Evolutionary conservation across 2,888 invertebrate genomes (phyloP), one percentile per base, ranked within the genome.

Genomic region (Drosophila colorata): DNA sequence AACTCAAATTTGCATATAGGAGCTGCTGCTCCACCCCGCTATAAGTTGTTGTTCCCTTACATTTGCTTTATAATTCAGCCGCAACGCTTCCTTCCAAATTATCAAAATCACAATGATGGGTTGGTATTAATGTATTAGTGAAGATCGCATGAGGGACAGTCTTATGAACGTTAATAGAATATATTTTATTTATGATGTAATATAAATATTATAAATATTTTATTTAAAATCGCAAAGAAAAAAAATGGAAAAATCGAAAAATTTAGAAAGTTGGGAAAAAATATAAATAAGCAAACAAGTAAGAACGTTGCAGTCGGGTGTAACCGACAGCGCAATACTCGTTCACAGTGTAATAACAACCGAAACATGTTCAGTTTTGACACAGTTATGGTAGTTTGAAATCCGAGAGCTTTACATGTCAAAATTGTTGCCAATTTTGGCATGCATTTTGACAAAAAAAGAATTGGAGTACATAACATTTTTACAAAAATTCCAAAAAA

Each of bases 181-280:
- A 53, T 61, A 55, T 48, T 73, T 73, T 73, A 73, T 73, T 74
- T 13, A 48, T 47, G 51, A 52, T 56, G 16, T 44, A 37, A 28
- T 13, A 38, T 5, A 16, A 13, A 25, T 11, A 11, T 9, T 9
- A 28, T 28, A 11, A 2, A 31, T 13, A 33, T 33, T 3, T 33
- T 13, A 13, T 13, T 33, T 13, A 13, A 4, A 28, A 9, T 31
- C 31, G 4, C 11, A n/a, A 11, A 23, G 2, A 9, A 11, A 13
- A 31, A 23, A 2, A 8, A 28, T 2, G 16, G 11, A 16, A 13
- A 13, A 31, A 31, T 11, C 16, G 2, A 13, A 13, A 40, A 14
- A 14, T n/a, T n/a, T 2, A 9, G 11, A 31, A 31, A 9, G 13
- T 31, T 31, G 4, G 9, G 9, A 31, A 9, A 41, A 51, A 13